Evolutionary conservation across 92 coral and sea anemone genomes (phyloP).

Genomic region (Paramuricea clavata): DNA sequence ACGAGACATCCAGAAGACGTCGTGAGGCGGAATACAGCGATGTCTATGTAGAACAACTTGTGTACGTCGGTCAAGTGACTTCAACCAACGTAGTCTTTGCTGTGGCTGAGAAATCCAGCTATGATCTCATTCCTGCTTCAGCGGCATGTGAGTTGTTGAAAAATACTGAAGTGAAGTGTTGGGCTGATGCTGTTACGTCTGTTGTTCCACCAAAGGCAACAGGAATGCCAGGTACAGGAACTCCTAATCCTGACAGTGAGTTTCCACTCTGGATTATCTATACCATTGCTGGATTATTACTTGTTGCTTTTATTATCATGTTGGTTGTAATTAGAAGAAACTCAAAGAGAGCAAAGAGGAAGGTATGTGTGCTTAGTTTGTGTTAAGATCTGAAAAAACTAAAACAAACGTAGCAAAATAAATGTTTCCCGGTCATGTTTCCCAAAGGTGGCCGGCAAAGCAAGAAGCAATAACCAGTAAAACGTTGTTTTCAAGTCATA

Average conservation of each 20-base stretch:
- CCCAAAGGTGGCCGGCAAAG: too few species aligned
- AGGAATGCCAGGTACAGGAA: neutral
- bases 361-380: neutral
- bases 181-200: neutral
- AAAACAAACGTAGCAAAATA: too few species aligned
- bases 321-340: neutral
- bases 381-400: neutral
- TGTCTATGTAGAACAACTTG: neutral
- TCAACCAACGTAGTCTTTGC: neutral
- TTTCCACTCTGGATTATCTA: neutral
- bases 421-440: too few species aligned
- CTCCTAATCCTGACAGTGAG: neutral
- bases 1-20: neutral
- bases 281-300: neutral
- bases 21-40: neutral
- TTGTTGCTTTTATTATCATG: neutral
- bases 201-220: too few species aligned
- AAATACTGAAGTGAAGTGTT: neutral
- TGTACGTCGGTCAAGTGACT: neutral
- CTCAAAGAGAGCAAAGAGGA: neutral
- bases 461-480: too few species aligned
- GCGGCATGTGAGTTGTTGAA: neutral
- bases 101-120: slow-evolving; percentile 1
- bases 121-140: slow-evolving; percentile 10
- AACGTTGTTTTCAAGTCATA: too few species aligned